A percentile compares a stretch with the other conserved stretches of the same genome.
Conservation (phyloP, 2,888 invertebrate genomes). For the Eurytoma californica region DNA sequence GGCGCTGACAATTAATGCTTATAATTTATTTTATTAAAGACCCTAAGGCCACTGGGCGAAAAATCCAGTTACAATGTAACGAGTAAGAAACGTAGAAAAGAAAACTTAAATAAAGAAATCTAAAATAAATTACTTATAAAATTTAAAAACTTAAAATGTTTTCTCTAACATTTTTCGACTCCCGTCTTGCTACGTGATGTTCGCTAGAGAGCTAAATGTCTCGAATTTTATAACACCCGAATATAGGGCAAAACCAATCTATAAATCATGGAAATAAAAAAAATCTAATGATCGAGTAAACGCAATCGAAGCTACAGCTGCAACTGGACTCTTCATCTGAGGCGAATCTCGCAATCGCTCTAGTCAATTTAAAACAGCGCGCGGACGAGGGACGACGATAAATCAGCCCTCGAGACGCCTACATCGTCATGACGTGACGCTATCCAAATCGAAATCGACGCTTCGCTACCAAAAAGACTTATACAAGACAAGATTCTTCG, state of each 20-base stretch:
- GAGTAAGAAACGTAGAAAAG: neutral
- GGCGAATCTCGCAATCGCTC: slow-evolving; percentile 6
- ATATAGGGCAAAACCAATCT: no score
- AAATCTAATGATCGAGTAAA: no score
- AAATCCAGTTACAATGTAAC: slow-evolving; percentile 33
- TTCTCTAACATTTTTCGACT: no score
- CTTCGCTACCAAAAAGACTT: slow-evolving; percentile 20
- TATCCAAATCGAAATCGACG: slow-evolving; percentile 1
- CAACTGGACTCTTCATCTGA: slow-evolving; percentile 37
- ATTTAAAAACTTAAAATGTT: no score
- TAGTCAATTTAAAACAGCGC: slow-evolving; percentile 29
- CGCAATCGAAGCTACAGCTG: neutral
- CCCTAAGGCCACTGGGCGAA: slow-evolving; percentile 32
- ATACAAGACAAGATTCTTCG: slow-evolving; percentile 20
- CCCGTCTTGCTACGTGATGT: no score
- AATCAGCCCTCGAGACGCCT: slow-evolving; percentile 34
- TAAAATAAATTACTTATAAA: no score
- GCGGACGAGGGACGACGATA: slow-evolving; percentile 1
- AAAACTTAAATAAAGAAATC: no score
- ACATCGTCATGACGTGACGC: slow-evolving; percentile 19
- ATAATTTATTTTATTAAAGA: slow-evolving; percentile 37
- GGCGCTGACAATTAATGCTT: slow-evolving; percentile 50
- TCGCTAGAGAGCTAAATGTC: no score
- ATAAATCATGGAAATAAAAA: no score
- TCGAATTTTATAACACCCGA: no score